These are phyloP conservation scores for Istiophorus platypterus DNA, from an alignment of 2,113 vertebrate species.

Conservation along the genomic window DNA sequence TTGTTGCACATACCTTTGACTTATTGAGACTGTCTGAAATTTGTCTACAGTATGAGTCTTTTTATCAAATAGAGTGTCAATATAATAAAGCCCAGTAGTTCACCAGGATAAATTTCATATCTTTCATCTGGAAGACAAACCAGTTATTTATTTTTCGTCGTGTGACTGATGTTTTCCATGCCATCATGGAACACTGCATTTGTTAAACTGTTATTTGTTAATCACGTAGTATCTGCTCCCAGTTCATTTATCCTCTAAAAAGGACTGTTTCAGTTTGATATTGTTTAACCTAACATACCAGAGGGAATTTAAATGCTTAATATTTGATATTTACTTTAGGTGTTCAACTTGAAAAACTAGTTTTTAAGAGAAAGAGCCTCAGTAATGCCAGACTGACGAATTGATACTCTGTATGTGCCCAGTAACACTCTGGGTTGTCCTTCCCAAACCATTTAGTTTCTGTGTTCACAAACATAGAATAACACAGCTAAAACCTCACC, in stretches of 20 bases:
- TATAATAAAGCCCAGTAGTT: background rate
- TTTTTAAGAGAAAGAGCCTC: background rate
- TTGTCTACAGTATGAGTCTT: background rate
- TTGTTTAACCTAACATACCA: background rate
- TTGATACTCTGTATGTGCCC: too few species aligned
- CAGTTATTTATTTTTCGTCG: background rate
- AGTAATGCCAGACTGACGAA: background rate
- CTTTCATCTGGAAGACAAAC: background rate
- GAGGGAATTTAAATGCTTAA: background rate
- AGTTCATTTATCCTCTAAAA: background rate
- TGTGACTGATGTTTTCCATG: background rate
- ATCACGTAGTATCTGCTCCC: background rate
- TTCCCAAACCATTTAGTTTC: background rate
- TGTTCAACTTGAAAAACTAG: conserved; percentile 16
- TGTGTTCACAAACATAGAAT: background rate
- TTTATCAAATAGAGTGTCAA: background rate
- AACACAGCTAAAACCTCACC: background rate
- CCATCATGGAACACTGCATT: background rate
- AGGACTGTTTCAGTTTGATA: background rate
- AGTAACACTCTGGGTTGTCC: background rate
- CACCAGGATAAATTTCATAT: background rate
- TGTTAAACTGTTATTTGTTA: background rate
- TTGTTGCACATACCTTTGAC: background rate
- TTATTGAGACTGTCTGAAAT: background rate
- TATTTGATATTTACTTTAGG: background rate